A percentile compares a stretch with the other conserved stretches of the same genome.
phyloP scores from a whole-genome alignment of 2,888 invertebrate genomes.

The Tuta absoluta region DNA sequence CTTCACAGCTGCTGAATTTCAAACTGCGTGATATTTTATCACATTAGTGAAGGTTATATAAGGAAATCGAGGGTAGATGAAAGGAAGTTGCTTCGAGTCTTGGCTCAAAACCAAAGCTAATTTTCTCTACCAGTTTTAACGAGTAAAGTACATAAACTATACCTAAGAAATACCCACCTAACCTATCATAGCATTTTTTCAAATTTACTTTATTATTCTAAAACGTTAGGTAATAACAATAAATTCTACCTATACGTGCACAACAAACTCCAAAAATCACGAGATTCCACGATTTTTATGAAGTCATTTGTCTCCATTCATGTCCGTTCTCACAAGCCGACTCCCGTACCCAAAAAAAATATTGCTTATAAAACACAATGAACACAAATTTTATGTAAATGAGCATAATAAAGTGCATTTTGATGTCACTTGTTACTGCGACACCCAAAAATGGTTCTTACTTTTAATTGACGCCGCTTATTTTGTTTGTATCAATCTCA shows the following conservation, averaged over 20 bases:
- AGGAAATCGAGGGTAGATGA: too few species aligned
- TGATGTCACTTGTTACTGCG: constrained; percentile 15
- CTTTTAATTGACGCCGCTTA: not conserved
- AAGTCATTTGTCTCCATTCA: constrained; percentile 28
- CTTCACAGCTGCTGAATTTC: constrained; percentile 16
- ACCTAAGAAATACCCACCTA: too few species aligned
- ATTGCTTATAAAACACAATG: constrained; percentile 23
- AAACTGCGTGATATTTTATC: constrained; percentile 1
- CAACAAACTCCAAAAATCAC: not conserved
- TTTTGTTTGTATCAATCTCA: not conserved
- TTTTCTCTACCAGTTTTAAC: too few species aligned
- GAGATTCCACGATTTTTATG: constrained; percentile 18
- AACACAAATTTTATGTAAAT: constrained; percentile 19
- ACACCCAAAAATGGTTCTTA: constrained; percentile 1
- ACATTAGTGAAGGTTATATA: not conserved
- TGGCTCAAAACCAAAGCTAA: too few species aligned
- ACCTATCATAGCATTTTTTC: not conserved
- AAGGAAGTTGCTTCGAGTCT: too few species aligned
- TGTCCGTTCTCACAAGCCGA: constrained; percentile 3
- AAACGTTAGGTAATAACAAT: not conserved
- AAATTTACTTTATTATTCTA: not conserved
- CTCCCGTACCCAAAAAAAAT: constrained; percentile 21
- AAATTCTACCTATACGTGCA: not conserved
- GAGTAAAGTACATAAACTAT: too few species aligned
- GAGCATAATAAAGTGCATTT: constrained; percentile 22